Conservation (phyloP, 2,797 vertebrate species). For the Syngnathus rostellatus region DNA sequence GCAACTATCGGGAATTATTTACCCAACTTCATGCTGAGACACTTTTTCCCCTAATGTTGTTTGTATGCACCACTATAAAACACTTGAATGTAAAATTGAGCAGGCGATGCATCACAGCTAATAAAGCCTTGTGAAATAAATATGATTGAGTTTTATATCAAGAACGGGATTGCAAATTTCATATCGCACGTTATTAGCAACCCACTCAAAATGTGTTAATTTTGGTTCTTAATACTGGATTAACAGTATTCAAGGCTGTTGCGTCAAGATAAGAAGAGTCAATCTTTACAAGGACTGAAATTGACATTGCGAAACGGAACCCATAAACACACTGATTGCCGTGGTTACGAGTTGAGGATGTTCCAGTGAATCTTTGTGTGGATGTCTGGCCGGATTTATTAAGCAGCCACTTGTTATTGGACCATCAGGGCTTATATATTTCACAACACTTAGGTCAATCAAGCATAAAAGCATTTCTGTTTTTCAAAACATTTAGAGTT, state of each 20-base stretch:
- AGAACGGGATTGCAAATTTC: background rate
- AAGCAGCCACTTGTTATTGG: slow-evolving; percentile 30
- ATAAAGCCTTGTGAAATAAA: background rate
- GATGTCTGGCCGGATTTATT: slow-evolving; percentile 42
- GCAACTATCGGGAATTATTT: slow-evolving; percentile 1
- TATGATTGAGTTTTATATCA: background rate
- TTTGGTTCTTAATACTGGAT: background rate
- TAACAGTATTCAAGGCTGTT: slow-evolving; percentile 16
- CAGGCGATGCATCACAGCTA: slow-evolving; percentile 13
- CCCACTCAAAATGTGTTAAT: background rate
- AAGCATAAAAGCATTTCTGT: background rate
- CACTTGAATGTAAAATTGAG: slow-evolving; percentile 28
- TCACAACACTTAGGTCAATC: background rate
- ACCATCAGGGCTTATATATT: slow-evolving; percentile 25
- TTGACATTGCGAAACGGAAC: slow-evolving; percentile 33
- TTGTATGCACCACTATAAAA: background rate
- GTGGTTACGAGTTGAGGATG: slow-evolving; percentile 45
- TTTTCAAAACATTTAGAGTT: background rate
- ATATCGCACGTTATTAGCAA: background rate
- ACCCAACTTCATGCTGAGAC: slow-evolving; percentile 11
- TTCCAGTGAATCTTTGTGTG: slow-evolving; percentile 49
- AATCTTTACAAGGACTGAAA: slow-evolving; percentile 43
- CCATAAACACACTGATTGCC: slow-evolving; percentile 49
- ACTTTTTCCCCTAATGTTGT: slow-evolving; percentile 22
- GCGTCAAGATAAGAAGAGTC: slow-evolving; percentile 38